These are phyloP conservation scores for Dolichomitus sp. DNA, from an alignment of 2,888 invertebrate genomes.

Conservation along the genomic window DNA sequence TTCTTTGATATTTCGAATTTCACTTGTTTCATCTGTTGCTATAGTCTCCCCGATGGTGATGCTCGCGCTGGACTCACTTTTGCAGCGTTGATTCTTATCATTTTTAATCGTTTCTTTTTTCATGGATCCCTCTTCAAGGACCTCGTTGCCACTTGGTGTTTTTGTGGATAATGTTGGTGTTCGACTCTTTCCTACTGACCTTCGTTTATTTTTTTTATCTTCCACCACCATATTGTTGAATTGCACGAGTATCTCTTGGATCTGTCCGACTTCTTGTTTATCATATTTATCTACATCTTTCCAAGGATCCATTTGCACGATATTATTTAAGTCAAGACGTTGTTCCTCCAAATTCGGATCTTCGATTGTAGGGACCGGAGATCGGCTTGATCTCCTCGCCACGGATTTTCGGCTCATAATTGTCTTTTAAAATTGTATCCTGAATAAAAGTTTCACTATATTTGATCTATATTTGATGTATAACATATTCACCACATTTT, in stretches of 20 bases:
- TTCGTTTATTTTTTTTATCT: slow-evolving; percentile 7
- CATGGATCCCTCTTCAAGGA: not conserved
- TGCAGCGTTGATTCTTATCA: not conserved
- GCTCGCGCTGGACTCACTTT: not conserved
- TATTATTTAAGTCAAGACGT: slow-evolving; percentile 57
- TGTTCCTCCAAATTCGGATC: not conserved
- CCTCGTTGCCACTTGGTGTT: not conserved
- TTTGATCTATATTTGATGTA: not conserved
- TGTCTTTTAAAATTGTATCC: not conserved
- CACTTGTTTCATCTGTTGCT: not conserved
- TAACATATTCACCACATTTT: no score
- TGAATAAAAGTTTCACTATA: not conserved
- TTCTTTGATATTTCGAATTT: not conserved
- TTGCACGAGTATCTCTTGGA: slow-evolving; percentile 48
- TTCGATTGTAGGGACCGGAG: not conserved
- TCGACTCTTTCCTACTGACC: not conserved
- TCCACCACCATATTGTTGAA: slow-evolving; percentile 42
- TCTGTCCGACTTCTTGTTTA: slow-evolving; percentile 19
- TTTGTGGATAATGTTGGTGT: not conserved
- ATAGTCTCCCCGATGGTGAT: not conserved
- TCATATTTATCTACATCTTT: slow-evolving; percentile 48
- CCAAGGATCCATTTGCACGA: slow-evolving; percentile 51
- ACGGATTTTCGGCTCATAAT: slow-evolving; percentile 5
- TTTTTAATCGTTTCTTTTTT: not conserved
- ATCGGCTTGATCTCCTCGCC: not conserved